Conservation (phyloP, 2,797 vertebrate species). For the Netta rufina region DNA sequence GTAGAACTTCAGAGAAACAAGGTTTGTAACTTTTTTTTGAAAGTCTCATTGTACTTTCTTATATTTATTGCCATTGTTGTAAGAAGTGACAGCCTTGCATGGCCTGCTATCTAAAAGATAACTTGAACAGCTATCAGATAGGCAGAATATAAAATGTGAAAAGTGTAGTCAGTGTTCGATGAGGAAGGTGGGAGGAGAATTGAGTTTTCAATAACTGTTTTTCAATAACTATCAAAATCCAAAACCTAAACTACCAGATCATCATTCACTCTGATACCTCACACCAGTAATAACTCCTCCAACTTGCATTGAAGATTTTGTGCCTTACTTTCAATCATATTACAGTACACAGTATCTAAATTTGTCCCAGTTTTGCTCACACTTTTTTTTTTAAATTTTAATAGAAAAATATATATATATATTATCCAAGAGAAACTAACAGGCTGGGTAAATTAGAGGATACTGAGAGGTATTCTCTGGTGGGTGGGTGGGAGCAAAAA, state of each 20-base stretch:
- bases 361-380: fast-evolving
- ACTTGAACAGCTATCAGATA: background rate
- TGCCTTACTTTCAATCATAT: background rate
- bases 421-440: background rate
- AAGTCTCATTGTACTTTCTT: background rate
- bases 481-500: background rate
- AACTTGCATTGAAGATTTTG: background rate
- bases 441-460: background rate
- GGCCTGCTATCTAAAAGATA: background rate
- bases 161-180: background rate
- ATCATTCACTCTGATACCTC: background rate
- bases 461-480: background rate
- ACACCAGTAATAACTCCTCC: background rate
- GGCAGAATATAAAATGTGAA: background rate
- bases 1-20: background rate
- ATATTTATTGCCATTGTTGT: background rate
- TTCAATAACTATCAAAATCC: background rate
- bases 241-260: background rate
- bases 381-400: background rate
- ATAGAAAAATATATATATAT: too few species aligned
- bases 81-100: background rate
- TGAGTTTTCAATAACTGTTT: background rate
- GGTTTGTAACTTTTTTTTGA: background rate
- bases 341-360: background rate
- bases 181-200: background rate